A percentile compares a stretch with the other conserved stretches of the same genome.
Evolutionary conservation across 2,888 invertebrate species (phyloP).

Genomic region (Rhogogaster chlorosoma): DNA sequence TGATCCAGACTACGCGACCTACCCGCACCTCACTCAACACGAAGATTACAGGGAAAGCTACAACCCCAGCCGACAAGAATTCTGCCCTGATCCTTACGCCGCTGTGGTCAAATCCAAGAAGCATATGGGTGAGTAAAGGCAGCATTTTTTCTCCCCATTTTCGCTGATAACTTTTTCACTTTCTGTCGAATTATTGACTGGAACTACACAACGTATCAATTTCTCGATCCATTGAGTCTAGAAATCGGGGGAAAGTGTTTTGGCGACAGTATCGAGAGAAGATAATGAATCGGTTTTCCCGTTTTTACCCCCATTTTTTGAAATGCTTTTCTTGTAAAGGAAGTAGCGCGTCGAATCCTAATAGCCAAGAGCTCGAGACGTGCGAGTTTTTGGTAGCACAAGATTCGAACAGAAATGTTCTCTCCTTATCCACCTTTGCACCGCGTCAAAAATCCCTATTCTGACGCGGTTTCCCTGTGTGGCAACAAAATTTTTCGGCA

Average conservation of each 20-base stretch:
- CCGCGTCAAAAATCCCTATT: background rate
- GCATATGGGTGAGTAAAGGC: constrained; percentile 88
- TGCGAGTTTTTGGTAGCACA: constrained; percentile 17
- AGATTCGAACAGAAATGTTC: constrained; percentile 19
- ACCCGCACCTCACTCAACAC: constrained; percentile 87
- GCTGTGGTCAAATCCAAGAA: constrained; percentile 95
- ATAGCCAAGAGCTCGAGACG: constrained; percentile 18
- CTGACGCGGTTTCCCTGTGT: constrained; percentile 20
- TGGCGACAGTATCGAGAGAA: background rate
- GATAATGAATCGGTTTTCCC: background rate
- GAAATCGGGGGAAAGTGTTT: background rate
- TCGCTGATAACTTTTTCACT: no score
- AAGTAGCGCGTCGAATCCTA: background rate
- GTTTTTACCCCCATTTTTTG: background rate
- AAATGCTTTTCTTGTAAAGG: background rate
- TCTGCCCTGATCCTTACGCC: constrained; percentile 93
- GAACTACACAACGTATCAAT: background rate
- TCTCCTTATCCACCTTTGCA: background rate
- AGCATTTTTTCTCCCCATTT: background rate
- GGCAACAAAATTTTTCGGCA: background rate
- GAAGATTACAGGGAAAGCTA: constrained; percentile 89
- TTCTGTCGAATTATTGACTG: no score
- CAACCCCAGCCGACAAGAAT: constrained; percentile 92
- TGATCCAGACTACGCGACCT: constrained; percentile 90
- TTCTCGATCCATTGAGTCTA: background rate